These are phyloP conservation scores for Strigamia crassipes DNA, from an alignment of 2,888 invertebrate genomes.

Conservation along the genomic window DNA sequence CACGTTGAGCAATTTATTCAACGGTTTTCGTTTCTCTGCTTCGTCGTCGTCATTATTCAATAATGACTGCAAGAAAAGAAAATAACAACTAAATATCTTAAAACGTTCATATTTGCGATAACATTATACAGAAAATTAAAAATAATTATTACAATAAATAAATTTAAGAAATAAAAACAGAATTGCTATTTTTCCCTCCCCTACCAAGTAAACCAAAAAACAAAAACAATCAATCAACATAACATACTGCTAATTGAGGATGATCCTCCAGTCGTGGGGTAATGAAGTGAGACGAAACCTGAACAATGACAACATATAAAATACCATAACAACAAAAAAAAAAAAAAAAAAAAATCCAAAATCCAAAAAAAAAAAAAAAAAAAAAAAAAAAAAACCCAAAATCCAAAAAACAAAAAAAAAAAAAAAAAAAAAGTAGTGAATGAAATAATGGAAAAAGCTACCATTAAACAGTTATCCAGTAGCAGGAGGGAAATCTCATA, in stretches of 20 bases:
- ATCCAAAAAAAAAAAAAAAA: no score
- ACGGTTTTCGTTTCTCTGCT: slow-evolving; percentile 67
- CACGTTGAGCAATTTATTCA: slow-evolving; percentile 67
- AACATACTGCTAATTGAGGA: slow-evolving; percentile 43
- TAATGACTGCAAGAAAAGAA: slow-evolving; percentile 51
- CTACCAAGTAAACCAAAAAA: not conserved
- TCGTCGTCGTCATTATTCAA: slow-evolving; percentile 77
- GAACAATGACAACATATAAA: slow-evolving; percentile 36
- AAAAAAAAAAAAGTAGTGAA: no score
- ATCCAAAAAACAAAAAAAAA: no score
- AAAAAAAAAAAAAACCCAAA: no score
- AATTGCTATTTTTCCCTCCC: not conserved
- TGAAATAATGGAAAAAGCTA: not conserved
- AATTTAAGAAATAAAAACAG: not conserved
- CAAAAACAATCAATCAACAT: slow-evolving; percentile 1
- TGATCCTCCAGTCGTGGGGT: slow-evolving; percentile 43
- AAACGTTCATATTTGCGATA: not conserved
- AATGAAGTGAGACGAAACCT: slow-evolving; percentile 30
- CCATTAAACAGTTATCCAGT: slow-evolving; percentile 3
- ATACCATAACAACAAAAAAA: not conserved
- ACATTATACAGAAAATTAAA: not conserved
- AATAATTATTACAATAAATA: not conserved
- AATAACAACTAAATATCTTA: not conserved
- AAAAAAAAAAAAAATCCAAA: no score
- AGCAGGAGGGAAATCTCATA: slow-evolving; percentile 17